A percentile compares a stretch with the other conserved stretches of the same genome.
Evolutionary conservation across 2,113 vertebrate genomes (phyloP).

Genomic region (Salvelinus namaycush): DNA sequence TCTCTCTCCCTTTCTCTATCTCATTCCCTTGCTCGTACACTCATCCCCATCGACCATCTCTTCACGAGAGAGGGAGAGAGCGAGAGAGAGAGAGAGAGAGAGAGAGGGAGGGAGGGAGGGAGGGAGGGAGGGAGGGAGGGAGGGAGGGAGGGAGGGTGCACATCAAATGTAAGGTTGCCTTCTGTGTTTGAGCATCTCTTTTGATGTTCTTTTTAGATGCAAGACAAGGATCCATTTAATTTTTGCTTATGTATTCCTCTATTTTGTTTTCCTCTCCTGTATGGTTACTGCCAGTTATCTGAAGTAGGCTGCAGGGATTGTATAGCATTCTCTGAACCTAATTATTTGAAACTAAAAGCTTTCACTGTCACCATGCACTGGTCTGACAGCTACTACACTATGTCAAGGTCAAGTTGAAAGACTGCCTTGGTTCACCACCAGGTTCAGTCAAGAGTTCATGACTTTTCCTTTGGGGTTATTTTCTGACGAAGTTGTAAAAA

Average conservation of each 20-base stretch:
- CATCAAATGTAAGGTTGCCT: constrained; percentile 43
- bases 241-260: constrained; percentile 43
- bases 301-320: constrained; percentile 49
- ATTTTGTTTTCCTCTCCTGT: constrained; percentile 37
- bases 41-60: constrained; percentile 54
- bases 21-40: constrained; percentile 15
- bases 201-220: constrained; percentile 60
- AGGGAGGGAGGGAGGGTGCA: constrained; percentile 37
- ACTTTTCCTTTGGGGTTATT: background rate
- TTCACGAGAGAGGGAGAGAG: constrained; percentile 42
- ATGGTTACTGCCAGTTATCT: constrained; percentile 43
- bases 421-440: background rate
- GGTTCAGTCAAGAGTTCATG: background rate
- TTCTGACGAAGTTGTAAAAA: background rate
- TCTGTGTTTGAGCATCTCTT: constrained; percentile 52
- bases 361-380: constrained; percentile 3
- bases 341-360: constrained; percentile 16
- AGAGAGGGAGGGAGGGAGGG: background rate
- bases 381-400: background rate
- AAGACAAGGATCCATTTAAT: constrained; percentile 50
- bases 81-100: constrained; percentile 27
- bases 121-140: background rate
- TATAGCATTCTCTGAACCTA: constrained; percentile 33
- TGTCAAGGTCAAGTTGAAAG: constrained; percentile 2
- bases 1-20: constrained; percentile 46